Conservation (phyloP, 2,888 invertebrate genomes). For the Diadromus collaris region DNA sequence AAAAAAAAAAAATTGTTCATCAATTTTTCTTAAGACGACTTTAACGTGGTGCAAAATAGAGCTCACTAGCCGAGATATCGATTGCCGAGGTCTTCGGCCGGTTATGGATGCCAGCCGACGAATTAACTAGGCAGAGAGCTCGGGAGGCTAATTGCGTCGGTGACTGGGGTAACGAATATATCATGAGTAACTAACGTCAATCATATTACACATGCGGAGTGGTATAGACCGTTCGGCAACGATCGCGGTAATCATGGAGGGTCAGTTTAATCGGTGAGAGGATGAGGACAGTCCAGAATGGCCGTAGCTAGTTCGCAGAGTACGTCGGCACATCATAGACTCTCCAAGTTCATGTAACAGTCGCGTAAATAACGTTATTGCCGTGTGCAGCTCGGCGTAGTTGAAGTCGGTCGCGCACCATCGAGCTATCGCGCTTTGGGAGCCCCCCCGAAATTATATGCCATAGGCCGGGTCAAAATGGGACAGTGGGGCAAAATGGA, state of each 20-base stretch:
- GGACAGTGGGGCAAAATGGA: too few relatives aligned
- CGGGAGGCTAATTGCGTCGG: neutral
- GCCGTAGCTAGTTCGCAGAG: constrained; percentile 9
- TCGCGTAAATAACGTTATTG: constrained; percentile 63
- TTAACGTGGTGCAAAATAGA: neutral
- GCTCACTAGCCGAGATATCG: neutral
- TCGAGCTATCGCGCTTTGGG: constrained; percentile 13
- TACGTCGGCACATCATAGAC: constrained; percentile 26
- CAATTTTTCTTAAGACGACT: neutral
- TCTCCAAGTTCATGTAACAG: constrained; percentile 31
- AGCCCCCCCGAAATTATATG: constrained; percentile 22
- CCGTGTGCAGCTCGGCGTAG: constrained; percentile 28
- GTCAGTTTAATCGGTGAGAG: constrained; percentile 41
- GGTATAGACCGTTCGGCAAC: constrained; percentile 35
- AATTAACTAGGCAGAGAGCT: constrained; percentile 14
- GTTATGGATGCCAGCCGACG: neutral
- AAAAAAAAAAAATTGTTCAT: too few relatives aligned
- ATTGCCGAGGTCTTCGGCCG: neutral
- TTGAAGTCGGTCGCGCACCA: neutral
- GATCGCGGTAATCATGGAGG: constrained; percentile 44
- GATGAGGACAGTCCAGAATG: constrained; percentile 12
- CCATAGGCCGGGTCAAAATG: too few relatives aligned
- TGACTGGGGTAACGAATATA: constrained; percentile 12
- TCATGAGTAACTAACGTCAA: constrained; percentile 35
- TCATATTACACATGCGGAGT: constrained; percentile 31